A percentile compares a stretch with the other conserved stretches of the same genome.
Conservation (phyloP, 2,113 vertebrate genomes). For the Pachyramphus minor region DNA sequence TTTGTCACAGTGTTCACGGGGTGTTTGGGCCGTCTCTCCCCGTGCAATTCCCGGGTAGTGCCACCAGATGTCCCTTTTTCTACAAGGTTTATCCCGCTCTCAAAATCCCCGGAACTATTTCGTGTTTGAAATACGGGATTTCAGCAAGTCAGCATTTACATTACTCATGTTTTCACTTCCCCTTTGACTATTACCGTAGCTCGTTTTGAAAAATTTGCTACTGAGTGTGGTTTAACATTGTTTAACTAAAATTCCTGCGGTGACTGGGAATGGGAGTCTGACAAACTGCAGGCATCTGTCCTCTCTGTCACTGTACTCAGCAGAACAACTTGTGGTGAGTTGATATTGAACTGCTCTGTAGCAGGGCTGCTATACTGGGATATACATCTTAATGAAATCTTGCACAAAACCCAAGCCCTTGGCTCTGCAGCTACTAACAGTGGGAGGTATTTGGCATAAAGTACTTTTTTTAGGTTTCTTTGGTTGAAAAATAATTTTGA, state of each 20-base stretch:
- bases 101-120: background rate
- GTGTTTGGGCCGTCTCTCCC: too few species aligned
- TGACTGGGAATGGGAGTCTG: background rate
- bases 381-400: background rate
- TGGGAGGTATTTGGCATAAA: background rate
- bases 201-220: background rate
- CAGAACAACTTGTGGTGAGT: background rate
- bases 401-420: background rate
- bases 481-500: background rate
- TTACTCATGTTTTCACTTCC: background rate
- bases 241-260: background rate
- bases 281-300: background rate
- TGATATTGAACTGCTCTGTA: background rate
- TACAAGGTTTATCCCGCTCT: background rate
- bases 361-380: background rate
- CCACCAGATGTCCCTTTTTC: background rate
- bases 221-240: background rate
- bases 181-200: background rate
- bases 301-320: background rate
- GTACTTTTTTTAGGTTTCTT: background rate
- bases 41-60: rapidly evolving
- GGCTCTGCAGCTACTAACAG: background rate
- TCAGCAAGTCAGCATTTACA: background rate
- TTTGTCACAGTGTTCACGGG: background rate
- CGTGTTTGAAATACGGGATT: background rate